Conservation (phyloP, 35 echinoderm and acorn worm genomes). For the Holothuria glaberrima region DNA sequence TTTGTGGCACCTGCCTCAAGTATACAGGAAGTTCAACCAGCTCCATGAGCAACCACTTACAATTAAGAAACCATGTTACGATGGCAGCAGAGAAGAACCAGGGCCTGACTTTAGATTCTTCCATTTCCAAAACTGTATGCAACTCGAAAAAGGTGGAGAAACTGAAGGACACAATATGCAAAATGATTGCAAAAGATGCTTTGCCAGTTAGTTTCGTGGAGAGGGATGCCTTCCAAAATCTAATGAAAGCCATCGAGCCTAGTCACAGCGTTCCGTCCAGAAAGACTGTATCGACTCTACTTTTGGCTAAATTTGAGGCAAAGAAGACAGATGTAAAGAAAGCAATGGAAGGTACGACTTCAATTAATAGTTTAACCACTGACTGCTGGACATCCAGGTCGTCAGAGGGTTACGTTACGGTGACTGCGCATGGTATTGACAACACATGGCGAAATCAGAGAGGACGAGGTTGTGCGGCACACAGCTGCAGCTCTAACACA, state of each 20-base stretch:
- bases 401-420: constrained; percentile 43
- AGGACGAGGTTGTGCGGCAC: neutral
- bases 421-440: constrained; percentile 34
- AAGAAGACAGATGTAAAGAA: neutral
- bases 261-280: neutral
- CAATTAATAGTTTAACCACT: constrained; percentile 1
- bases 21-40: neutral
- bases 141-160: neutral
- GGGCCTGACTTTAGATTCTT: neutral
- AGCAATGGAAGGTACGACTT: neutral
- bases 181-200: neutral
- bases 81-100: neutral
- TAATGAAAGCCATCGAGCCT: neutral
- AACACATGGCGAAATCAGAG: neutral
- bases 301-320: neutral
- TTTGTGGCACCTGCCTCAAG: neutral
- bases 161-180: neutral
- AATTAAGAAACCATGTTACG: neutral
- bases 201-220: neutral
- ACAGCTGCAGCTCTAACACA: constrained; percentile 10
- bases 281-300: neutral
- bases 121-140: neutral
- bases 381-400: constrained; percentile 49
- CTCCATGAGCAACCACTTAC: neutral
- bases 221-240: neutral